Evolutionary conservation across 1,140 invertebrate genomes (phyloP).

Genomic region (Akabosia matsudoensis): DNA sequence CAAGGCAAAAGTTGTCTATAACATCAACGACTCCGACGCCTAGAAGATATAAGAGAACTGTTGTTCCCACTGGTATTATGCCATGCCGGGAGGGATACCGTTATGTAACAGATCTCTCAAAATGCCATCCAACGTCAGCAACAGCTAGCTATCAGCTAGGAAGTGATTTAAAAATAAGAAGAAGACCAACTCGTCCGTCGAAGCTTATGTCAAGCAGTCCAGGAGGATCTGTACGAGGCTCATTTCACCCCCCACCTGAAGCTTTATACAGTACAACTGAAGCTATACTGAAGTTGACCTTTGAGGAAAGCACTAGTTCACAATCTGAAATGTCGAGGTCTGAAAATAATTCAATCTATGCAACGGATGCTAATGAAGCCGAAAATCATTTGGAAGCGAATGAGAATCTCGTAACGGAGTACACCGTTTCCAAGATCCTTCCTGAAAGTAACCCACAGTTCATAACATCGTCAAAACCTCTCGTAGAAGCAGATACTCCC

Average conservation of each 20-base stretch:
- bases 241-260: neutral
- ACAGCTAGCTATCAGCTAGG: no score
- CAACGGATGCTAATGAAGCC: neutral
- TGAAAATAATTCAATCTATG: constrained; percentile 6
- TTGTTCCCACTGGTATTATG: neutral
- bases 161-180: no score
- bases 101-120: neutral
- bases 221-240: neutral
- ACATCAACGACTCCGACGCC: neutral
- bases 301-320: neutral
- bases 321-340: neutral
- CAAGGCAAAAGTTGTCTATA: neutral
- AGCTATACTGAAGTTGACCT: neutral
- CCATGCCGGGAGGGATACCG: neutral
- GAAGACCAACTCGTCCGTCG: neutral
- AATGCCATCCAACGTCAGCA: neutral
- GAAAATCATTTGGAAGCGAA: neutral
- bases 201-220: neutral
- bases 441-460: no score
- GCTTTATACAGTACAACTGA: neutral
- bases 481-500: no score
- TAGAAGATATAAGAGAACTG: neutral
- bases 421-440: no score
- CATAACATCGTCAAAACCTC: no score
- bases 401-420: neutral